Base-by-base conservation (phyloP, 2,113 vertebrate species). In the Clarias magur region DNA sequence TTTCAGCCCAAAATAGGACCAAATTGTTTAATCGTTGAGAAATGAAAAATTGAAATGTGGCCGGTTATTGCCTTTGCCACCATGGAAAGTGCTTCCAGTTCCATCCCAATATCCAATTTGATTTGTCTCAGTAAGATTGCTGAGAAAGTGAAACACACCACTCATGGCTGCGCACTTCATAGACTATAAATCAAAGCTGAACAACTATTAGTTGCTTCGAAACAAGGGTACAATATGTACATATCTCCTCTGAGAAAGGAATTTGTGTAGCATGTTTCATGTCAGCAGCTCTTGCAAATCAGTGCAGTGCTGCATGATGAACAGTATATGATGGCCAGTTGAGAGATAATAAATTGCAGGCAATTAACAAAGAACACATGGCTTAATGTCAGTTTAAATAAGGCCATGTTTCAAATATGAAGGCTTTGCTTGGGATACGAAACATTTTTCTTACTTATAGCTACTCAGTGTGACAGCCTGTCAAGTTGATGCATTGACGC, bases 401-500 rank as follows among this genome's bases (percentile, higher is more conserved):
- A 19, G 72, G 56, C 42, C 11, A 78, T 87, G 88, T 85, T 89
- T 89, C 73, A 89, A 82, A 87, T 78, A 83, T 85, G 80, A 85
- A 60, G 60, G 80, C 34, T 80, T 56, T 17, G 42, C 27, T 57
- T 81, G 42, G 73, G 54, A 78, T 80, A 73, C 67, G 72, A 83
- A 68, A 48, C 62, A n/a, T 78, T 65, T 85, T 75, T 42, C 86
- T 70, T 62, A 59, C 82, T 88, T 68, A 84, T 80, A 81, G 67
- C 73, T n/a, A 4, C 19, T 59, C 48, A 60, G 73, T 27, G 6
- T 83, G 85, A 88, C 82, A 85, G 62, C 16, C 21, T 70, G 85
- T 80, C 85, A 83, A 17, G 57, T 78, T 91, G 84, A 90, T 89
- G 57, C 80, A 91, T 83, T 68, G 65, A 89, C 48, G 38, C 80